A percentile compares a stretch with the other conserved stretches of the same genome.
These are phyloP conservation scores for Acromyrmex charruanus DNA, from an alignment of 1,140 invertebrate species.

Conservation along the genomic window DNA sequence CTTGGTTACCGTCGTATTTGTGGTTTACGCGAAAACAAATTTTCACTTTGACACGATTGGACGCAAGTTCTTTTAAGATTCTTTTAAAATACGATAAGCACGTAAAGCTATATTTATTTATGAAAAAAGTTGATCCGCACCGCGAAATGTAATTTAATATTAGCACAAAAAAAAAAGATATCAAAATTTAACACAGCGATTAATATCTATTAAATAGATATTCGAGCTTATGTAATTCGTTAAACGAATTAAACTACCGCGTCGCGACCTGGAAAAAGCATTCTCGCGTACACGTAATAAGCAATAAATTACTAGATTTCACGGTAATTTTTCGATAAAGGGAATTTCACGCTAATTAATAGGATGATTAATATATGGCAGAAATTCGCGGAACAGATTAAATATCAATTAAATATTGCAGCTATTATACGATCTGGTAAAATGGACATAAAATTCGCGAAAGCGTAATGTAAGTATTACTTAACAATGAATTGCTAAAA, in stretches of 20 bases:
- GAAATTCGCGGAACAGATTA: constrained; percentile 51
- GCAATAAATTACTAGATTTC: constrained; percentile 60
- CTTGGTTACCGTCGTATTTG: not conserved
- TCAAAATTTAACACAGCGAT: not conserved
- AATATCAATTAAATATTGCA: constrained; percentile 54
- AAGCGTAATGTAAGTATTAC: constrained; percentile 10
- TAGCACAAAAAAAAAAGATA: not conserved
- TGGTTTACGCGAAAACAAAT: not conserved
- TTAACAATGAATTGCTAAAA: constrained; percentile 43
- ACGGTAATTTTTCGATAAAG: constrained; percentile 58
- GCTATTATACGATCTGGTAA: constrained; percentile 40
- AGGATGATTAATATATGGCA: constrained; percentile 47
- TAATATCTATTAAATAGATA: constrained; percentile 43
- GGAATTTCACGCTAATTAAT: constrained; percentile 55
- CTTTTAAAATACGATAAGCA: not conserved
- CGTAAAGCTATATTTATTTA: not conserved
- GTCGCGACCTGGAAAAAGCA: constrained; percentile 49
- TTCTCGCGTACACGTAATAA: constrained; percentile 46
- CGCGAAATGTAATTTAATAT: constrained; percentile 12
- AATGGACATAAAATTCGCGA: constrained; percentile 49
- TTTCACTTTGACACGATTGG: not conserved
- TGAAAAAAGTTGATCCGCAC: not conserved
- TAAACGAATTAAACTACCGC: constrained; percentile 12
- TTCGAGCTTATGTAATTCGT: constrained; percentile 36
- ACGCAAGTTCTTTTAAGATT: no score